Conservation (phyloP, 2,797 vertebrate genomes). For the Onychomys torridus region DNA sequence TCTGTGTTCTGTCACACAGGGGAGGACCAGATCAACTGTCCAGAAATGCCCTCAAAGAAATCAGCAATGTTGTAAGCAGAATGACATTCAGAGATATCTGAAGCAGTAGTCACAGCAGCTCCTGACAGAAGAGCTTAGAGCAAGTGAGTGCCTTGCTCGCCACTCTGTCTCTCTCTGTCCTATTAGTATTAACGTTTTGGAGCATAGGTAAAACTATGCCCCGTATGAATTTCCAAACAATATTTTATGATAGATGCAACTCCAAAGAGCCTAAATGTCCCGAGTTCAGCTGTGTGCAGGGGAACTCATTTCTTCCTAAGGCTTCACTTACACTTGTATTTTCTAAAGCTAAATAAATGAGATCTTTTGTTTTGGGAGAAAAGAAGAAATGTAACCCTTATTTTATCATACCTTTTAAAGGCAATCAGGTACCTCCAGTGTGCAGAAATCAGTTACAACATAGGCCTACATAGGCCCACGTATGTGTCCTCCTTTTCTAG, state of each 20-base stretch:
- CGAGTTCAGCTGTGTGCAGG: conserved; percentile 77
- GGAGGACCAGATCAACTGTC: conserved; percentile 76
- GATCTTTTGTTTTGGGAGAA: conserved; percentile 73
- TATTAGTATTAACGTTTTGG: conserved; percentile 78
- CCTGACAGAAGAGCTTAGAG: conserved; percentile 76
- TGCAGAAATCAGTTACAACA: conserved; percentile 74
- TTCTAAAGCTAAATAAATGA: conserved; percentile 84
- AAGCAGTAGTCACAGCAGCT: conserved; percentile 75
- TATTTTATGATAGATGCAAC: conserved; percentile 76
- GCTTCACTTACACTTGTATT: conserved; percentile 79
- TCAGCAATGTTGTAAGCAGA: conserved; percentile 74
- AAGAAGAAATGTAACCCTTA: conserved; percentile 80
- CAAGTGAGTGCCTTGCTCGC: conserved; percentile 78
- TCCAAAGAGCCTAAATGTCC: conserved; percentile 81
- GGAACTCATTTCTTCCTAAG: conserved; percentile 82
- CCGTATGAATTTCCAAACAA: conserved; percentile 77
- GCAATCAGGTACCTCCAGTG: conserved; percentile 85
- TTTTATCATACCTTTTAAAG: conserved; percentile 85
- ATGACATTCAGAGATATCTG: conserved; percentile 73
- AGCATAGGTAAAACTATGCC: conserved; percentile 78
- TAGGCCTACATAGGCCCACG: conserved; percentile 79
- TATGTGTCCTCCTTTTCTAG: conserved; percentile 82
- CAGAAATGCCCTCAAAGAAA: conserved; percentile 67
- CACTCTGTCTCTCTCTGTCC: conserved; percentile 74
- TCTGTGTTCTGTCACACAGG: conserved; percentile 68